Evolutionary conservation across 2,888 invertebrate species (phyloP), one percentile per base, ranked within the genome.

Genomic region (Drosophila sordidula): DNA sequence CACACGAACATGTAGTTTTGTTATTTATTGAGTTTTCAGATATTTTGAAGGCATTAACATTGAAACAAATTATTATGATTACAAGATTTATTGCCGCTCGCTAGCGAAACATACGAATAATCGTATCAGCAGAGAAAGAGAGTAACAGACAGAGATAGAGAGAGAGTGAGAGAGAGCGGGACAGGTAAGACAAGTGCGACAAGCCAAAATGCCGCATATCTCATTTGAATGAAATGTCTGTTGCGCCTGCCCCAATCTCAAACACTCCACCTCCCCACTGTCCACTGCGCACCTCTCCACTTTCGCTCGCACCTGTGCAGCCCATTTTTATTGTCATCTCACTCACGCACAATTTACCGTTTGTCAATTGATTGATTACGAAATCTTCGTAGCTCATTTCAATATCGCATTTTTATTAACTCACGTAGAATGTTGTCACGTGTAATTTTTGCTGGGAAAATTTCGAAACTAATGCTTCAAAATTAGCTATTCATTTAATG

Each of bases 1-100:
- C 90, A 89, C 90, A 89, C 86, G 89, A 90, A 91, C 89, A 90
- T 91, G 91, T 89, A 86, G 89, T 87, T 86, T 81, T 77, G 90
- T 90, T 90, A 90, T 90, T 91, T 90, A 90, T 90, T 90, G 90
- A 90, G 90, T 90, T 90, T 89, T 91, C 90, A 84, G 90, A 89
- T 91, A 90, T 90, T 90, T 91, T 90, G 90, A 90, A 90, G 89
- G 90, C 90, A 90, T 91, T 90, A 90, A 90, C 91, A 90, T 89
- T 91, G 89, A 90, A 90, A 90, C 91, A 90, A 90, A 90, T 90
- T 90, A 90, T 90, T 91, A 91, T 91, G 90, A 90, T 90, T 90
- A 89, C 87, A 87, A 90, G 90, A 90, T 90, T 90, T 90, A 90
- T 91, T 80, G 79, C 89, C 75, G 75, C 70, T 65, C 50, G 70